Evolutionary conservation across 2,797 vertebrate species (phyloP), one percentile per base, ranked within the genome.

Genomic region (Triplophysa bombifrons): DNA sequence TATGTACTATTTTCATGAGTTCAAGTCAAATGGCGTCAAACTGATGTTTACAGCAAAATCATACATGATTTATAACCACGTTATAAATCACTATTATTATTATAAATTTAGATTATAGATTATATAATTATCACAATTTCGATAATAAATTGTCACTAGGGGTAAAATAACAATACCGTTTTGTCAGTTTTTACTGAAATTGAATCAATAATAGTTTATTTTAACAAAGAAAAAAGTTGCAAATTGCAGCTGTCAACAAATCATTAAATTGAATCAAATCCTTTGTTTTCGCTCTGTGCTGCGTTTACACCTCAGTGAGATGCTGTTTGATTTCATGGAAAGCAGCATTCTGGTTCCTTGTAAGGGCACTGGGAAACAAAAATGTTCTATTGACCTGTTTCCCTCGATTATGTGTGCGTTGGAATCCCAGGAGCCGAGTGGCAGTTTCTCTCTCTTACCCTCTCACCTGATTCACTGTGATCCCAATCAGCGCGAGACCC

Each of bases 401-500:
- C 64, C 72, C 63, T 56, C 44, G 25, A 66, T 72, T 68, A 72
- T 72, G 58, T 72, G 77, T 56, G 60, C 48, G 19, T 20, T 72
- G 61, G 25, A 73, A 73, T 73, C 70, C 63, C 51, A 66, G 60
- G 53, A 72, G 78, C 41, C 56, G 20, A 80, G 58, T 80, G 61
- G 55, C 78, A 78, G 75, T 25, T 60, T 19, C 3, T 14, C 27
- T 27, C 73, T 72, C 10, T 81, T 19, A 55, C n/a, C 61, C 30
- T 34, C 38, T 27, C 70, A 65, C 79, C 66, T 72, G 78, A 80
- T 66, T 72, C 70, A 0, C 50, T 65, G 61, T 56, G 78, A 69
- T 85, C 70, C 71, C 72, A 72, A 74, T 83, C 78, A 73, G 70
- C 75, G 60, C 67, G 63, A 82, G 80, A 69, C 46, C 70, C 81